A percentile compares a stretch with the other conserved stretches of the same genome.
Evolutionary conservation across 2,888 invertebrate species (phyloP).

Genomic region (Drosophila formosana): DNA sequence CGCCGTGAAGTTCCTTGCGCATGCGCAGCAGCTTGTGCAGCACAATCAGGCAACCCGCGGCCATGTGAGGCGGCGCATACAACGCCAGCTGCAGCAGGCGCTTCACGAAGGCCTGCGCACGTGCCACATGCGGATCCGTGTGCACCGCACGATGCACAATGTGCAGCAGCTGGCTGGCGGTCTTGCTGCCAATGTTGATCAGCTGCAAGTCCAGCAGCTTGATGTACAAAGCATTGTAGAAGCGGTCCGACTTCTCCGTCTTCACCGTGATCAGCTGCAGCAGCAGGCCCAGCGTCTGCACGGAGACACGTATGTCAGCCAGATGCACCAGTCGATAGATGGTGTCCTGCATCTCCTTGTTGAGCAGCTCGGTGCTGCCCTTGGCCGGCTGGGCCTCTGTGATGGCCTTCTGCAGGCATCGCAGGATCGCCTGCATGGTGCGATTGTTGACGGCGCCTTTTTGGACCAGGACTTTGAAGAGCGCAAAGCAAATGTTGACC

Average conservation of each 20-base stretch:
- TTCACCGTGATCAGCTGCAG: slow-evolving; percentile 82
- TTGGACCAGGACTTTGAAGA: slow-evolving; percentile 96
- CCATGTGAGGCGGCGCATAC: slow-evolving; percentile 90
- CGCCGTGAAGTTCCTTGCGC: slow-evolving; percentile 86
- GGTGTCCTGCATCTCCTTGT: slow-evolving; percentile 87
- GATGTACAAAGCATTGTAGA: slow-evolving; percentile 95
- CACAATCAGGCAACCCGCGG: slow-evolving; percentile 92
- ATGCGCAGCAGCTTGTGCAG: slow-evolving; percentile 86
- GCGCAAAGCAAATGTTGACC: slow-evolving; percentile 96
- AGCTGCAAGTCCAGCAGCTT: slow-evolving; percentile 93
- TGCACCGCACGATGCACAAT: slow-evolving; percentile 94
- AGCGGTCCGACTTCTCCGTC: slow-evolving; percentile 85
- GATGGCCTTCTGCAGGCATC: slow-evolving; percentile 92
- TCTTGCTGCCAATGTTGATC: slow-evolving; percentile 86
- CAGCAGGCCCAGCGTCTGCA: slow-evolving; percentile 85
- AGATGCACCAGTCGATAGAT: slow-evolving; percentile 93
- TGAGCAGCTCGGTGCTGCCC: slow-evolving; percentile 80
- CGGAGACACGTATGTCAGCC: slow-evolving; percentile 90
- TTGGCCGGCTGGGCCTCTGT: slow-evolving; percentile 79
- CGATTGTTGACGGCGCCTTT: slow-evolving; percentile 92
- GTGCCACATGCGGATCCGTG: slow-evolving; percentile 89
- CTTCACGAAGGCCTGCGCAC: slow-evolving; percentile 94
- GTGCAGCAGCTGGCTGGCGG: slow-evolving; percentile 93
- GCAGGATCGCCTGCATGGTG: slow-evolving; percentile 93
- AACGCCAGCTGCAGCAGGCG: slow-evolving; percentile 90